phyloP scores from a whole-genome alignment of 2,888 invertebrate genomes.

The Calameuta idolon region DNA sequence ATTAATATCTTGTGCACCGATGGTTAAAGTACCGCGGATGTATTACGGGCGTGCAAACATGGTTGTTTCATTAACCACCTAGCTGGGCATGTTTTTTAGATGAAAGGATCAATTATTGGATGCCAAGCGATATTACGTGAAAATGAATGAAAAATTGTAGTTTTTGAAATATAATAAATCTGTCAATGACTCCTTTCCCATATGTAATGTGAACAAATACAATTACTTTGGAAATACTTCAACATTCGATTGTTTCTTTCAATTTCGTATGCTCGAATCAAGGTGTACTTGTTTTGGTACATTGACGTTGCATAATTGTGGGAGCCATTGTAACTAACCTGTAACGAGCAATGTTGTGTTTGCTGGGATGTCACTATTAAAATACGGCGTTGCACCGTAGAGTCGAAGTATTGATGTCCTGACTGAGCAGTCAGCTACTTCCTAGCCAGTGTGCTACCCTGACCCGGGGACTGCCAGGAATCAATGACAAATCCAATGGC shows the following conservation, averaged over 20 bases:
- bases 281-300: background rate
- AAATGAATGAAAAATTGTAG: background rate
- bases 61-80: background rate
- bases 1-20: conserved; percentile 22
- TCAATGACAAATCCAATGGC: conserved; percentile 57
- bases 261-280: background rate
- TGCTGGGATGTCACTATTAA: background rate
- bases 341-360: no score
- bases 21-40: background rate
- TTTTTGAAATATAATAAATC: background rate
- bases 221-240: background rate
- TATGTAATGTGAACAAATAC: no score
- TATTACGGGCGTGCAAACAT: background rate
- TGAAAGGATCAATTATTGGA: background rate
- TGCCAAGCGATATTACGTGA: background rate
- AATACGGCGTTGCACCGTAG: background rate
- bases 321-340: no score
- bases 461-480: conserved; percentile 48
- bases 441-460: conserved; percentile 54
- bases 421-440: conserved; percentile 50
- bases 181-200: background rate
- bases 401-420: conserved; percentile 56
- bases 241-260: background rate
- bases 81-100: background rate
- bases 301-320: no score